phyloP scores from a whole-genome alignment of 2,888 invertebrate genomes.

The Megamerina dolium region DNA sequence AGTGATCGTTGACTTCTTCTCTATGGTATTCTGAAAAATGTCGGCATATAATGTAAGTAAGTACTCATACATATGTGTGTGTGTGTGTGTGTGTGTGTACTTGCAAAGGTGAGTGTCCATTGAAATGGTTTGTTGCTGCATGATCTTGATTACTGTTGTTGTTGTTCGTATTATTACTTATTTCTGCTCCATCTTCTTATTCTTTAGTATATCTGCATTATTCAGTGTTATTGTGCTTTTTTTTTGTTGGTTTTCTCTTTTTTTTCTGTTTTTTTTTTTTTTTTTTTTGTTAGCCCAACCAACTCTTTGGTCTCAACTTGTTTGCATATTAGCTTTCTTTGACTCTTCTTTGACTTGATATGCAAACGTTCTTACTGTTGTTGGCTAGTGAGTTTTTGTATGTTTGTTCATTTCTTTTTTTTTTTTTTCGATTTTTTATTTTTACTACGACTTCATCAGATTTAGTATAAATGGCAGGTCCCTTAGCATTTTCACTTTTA shows the following conservation, averaged over 20 bases:
- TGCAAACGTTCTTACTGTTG: too few relatives aligned
- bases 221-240: neutral
- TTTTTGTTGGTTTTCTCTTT: conserved; percentile 1
- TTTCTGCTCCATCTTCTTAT: too few relatives aligned
- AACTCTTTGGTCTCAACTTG: neutral
- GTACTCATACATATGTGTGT: neutral
- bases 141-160: conserved; percentile 4
- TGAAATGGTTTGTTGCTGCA: neutral
- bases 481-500: conserved; percentile 13
- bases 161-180: neutral
- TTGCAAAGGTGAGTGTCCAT: conserved; percentile 1
- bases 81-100: neutral
- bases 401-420: conserved; percentile 1
- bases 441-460: too few relatives aligned
- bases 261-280: neutral
- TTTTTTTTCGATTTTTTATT: too few relatives aligned
- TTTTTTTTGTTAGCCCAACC: too few relatives aligned
- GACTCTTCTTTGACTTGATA: too few relatives aligned
- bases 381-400: too few relatives aligned
- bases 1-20: too few relatives aligned
- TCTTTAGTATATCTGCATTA: neutral
- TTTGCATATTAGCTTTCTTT: conserved; percentile 14
- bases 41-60: too few relatives aligned
- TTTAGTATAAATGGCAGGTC: conserved; percentile 10
- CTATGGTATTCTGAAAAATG: too few relatives aligned